These are phyloP conservation scores for Agrotis puta DNA, from an alignment of 2,888 invertebrate species.

Conservation along the genomic window DNA sequence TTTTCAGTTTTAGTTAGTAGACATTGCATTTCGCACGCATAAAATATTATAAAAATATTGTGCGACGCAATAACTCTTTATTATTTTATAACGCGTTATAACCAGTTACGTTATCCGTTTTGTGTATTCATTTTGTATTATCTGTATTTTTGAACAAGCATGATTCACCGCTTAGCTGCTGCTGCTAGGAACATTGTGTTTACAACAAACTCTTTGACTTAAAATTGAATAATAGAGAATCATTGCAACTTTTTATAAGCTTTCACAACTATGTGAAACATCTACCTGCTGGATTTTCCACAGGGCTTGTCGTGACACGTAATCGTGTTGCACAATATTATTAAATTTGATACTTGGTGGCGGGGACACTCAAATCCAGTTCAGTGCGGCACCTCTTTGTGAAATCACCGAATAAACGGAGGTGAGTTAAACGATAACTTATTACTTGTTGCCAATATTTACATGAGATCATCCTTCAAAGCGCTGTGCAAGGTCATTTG, in stretches of 20 bases:
- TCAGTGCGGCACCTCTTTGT: background rate
- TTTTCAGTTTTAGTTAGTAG: no score
- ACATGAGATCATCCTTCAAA: background rate
- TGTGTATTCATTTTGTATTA: background rate
- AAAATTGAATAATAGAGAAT: background rate
- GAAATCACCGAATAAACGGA: conserved; percentile 4
- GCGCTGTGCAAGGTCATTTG: background rate
- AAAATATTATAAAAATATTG: no score
- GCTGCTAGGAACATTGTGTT: background rate
- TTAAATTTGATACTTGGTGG: background rate
- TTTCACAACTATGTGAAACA: background rate
- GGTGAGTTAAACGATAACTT: conserved; percentile 4
- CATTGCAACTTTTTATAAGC: background rate
- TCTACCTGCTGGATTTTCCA: no score
- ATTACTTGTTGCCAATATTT: background rate
- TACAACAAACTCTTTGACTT: background rate
- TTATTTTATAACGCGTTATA: conserved; percentile 1
- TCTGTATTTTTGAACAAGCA: background rate
- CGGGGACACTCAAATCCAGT: conserved; percentile 6
- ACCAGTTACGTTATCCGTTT: conserved; percentile 6
- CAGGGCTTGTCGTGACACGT: conserved; percentile 12
- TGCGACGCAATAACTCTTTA: background rate
- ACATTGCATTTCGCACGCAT: no score
- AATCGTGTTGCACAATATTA: conserved; percentile 24
- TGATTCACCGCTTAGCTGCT: background rate